A percentile compares a stretch with the other conserved stretches of the same genome.
Conservation (phyloP, 2,888 invertebrate genomes). For the Dysmachus trigonus region DNA sequence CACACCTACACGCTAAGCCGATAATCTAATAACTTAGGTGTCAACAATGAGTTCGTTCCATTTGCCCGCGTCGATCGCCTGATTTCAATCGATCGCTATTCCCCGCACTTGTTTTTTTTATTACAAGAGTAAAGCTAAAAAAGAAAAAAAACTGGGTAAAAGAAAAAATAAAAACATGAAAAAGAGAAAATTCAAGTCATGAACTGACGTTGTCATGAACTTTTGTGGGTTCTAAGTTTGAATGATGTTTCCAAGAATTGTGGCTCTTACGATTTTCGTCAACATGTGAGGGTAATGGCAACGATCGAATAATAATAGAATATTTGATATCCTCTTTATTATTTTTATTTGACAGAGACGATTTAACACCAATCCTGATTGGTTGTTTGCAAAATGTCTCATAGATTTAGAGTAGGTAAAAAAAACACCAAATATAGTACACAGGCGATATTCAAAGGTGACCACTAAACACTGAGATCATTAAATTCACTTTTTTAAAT, state of each 20-base stretch:
- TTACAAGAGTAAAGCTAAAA: no score
- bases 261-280: not conserved
- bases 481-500: no score
- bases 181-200: not conserved
- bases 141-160: not conserved
- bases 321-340: not conserved
- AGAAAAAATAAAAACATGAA: not conserved
- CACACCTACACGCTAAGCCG: slow-evolving; percentile 11
- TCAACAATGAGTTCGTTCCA: not conserved
- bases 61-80: not conserved
- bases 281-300: not conserved
- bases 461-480: no score
- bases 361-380: not conserved
- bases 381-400: not conserved
- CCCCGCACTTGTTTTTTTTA: not conserved
- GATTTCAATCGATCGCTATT: not conserved
- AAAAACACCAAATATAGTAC: no score
- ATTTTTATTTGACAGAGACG: not conserved
- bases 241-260: not conserved
- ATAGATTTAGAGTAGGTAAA: not conserved
- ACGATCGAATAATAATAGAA: not conserved
- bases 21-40: slow-evolving; percentile 5
- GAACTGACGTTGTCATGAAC: not conserved
- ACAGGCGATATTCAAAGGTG: no score
- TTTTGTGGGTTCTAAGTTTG: not conserved